Conservation (phyloP, 2,888 invertebrate genomes). For the Venusia cambrica region DNA sequence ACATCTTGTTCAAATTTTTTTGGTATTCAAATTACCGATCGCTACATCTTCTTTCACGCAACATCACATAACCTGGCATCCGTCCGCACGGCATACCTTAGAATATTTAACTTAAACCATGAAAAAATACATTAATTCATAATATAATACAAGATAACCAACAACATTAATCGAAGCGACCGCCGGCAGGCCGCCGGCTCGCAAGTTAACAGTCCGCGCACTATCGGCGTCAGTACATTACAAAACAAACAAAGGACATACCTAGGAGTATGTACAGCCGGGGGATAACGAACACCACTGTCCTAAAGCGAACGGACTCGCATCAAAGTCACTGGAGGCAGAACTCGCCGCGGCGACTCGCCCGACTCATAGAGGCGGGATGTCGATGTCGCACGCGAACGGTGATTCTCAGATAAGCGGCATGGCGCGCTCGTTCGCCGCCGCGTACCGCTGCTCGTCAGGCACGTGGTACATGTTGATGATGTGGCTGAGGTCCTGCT, state of each 20-base stretch:
- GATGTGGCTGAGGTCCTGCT: conserved; percentile 83
- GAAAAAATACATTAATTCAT: conserved; percentile 76
- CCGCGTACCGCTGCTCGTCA: conserved; percentile 82
- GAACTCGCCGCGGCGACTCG: conserved; percentile 70
- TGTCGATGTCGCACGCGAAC: conserved; percentile 83
- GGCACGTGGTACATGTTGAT: conserved; percentile 86
- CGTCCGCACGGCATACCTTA: conserved; percentile 69
- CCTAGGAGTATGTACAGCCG: conserved; percentile 71
- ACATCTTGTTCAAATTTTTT: conserved; percentile 80
- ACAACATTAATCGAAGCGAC: conserved; percentile 70
- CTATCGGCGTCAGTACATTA: conserved; percentile 63
- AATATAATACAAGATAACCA: conserved; percentile 75
- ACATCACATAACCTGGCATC: conserved; percentile 55
- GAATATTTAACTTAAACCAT: conserved; percentile 73
- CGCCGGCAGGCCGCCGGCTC: conserved; percentile 46
- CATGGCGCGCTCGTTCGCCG: conserved; percentile 81
- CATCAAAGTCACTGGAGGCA: conserved; percentile 62
- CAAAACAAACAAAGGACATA: conserved; percentile 77
- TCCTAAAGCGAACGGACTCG: conserved; percentile 57
- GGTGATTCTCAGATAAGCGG: conserved; percentile 84
- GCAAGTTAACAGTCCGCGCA: conserved; percentile 61
- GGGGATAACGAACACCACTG: conserved; percentile 73
- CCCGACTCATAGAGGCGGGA: conserved; percentile 83
- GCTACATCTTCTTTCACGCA: conserved; percentile 65
- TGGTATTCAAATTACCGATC: conserved; percentile 78